These are phyloP conservation scores for Drosophila greeni DNA, from an alignment of 2,888 invertebrate species.

Conservation along the genomic window DNA sequence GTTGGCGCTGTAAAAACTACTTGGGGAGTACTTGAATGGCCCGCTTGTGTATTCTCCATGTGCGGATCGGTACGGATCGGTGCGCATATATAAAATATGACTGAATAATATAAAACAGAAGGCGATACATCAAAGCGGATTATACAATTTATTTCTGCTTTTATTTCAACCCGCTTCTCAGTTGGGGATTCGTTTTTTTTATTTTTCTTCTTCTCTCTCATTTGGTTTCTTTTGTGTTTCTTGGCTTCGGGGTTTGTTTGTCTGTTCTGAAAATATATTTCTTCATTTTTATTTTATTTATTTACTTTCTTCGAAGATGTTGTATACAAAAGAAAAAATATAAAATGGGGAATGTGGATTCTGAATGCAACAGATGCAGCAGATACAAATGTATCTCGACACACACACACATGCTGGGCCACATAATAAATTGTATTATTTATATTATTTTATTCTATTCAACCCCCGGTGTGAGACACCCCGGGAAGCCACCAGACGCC, in stretches of 20 bases:
- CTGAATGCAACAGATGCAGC: slow-evolving; percentile 54
- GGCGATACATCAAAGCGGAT: slow-evolving; percentile 74
- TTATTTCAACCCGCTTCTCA: slow-evolving; percentile 53
- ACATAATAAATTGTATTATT: slow-evolving; percentile 72
- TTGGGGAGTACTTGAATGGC: slow-evolving; percentile 43
- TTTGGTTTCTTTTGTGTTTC: slow-evolving; percentile 15
- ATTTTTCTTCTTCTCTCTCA: slow-evolving; percentile 9
- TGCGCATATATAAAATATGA: slow-evolving; percentile 65
- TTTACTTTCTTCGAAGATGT: slow-evolving; percentile 55
- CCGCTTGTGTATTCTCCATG: slow-evolving; percentile 23
- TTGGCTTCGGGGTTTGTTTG: slow-evolving; percentile 36
- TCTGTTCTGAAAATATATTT: slow-evolving; percentile 55
- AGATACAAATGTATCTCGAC: slow-evolving; percentile 20
- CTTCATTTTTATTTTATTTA: slow-evolving; percentile 72
- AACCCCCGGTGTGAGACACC: slow-evolving; percentile 17
- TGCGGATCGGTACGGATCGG: slow-evolving; percentile 24
- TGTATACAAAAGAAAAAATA: slow-evolving; percentile 40
- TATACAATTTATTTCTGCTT: slow-evolving; percentile 68
- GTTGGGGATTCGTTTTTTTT: slow-evolving; percentile 36
- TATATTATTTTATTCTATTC: slow-evolving; percentile 69
- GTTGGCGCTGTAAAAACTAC: slow-evolving; percentile 41
- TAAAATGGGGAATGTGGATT: slow-evolving; percentile 28
- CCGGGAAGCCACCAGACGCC: slow-evolving; percentile 4
- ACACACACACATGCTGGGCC: slow-evolving; percentile 24
- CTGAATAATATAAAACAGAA: slow-evolving; percentile 73